Evolutionary conservation across 2,113 vertebrate species (phyloP).

Genomic region (Symphodus melops): DNA sequence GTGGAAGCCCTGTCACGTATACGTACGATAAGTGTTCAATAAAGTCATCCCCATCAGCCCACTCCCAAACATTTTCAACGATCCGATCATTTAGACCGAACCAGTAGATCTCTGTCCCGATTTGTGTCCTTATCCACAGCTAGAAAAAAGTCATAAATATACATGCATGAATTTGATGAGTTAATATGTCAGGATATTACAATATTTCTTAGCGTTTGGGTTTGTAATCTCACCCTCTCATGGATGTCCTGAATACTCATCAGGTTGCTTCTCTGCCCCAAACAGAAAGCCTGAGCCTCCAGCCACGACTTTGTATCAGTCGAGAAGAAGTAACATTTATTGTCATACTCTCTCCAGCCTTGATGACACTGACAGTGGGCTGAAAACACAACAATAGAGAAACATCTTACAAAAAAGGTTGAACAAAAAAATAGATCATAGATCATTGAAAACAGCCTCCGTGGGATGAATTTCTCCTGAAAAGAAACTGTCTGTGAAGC

Average conservation of each 20-base stretch:
- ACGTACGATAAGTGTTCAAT: constrained; percentile 76
- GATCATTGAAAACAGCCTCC: neutral
- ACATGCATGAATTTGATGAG: neutral
- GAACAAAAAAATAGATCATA: neutral
- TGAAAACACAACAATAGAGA: constrained; percentile 30
- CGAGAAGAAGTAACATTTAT: constrained; percentile 82
- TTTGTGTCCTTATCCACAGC: constrained; percentile 82
- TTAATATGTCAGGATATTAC: neutral
- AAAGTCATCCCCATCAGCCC: constrained; percentile 76
- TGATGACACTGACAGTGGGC: constrained; percentile 70
- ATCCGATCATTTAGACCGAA: constrained; percentile 80
- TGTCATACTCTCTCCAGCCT: constrained; percentile 79
- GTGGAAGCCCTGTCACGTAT: constrained; percentile 52
- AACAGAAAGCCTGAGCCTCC: constrained; percentile 72
- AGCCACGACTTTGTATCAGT: constrained; percentile 70
- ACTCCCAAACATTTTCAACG: constrained; percentile 78
- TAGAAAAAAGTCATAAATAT: constrained; percentile 37
- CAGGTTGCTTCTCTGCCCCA: constrained; percentile 63
- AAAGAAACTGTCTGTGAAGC: too few relatives aligned
- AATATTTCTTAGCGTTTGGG: too few relatives aligned
- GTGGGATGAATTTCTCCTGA: too few relatives aligned
- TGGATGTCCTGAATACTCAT: constrained; percentile 80
- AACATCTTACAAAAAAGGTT: neutral
- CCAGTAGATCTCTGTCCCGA: constrained; percentile 75
- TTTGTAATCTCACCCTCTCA: constrained; percentile 76